Conservation (phyloP, 1,140 invertebrate genomes). For the Theocolax elegans region DNA sequence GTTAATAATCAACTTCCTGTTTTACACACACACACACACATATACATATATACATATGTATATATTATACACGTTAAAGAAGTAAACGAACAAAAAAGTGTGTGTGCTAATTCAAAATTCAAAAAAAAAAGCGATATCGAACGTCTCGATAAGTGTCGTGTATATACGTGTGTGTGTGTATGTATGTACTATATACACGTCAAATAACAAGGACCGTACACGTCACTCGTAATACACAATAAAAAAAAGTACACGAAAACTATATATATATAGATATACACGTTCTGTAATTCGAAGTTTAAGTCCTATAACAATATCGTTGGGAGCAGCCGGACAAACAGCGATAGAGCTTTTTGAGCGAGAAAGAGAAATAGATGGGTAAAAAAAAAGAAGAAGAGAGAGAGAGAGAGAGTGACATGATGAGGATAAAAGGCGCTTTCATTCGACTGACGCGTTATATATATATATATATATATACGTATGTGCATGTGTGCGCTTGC, state of each 20-base stretch:
- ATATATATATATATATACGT: not conserved
- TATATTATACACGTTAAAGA: no score
- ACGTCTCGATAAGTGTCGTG: no score
- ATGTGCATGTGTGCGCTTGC: not conserved
- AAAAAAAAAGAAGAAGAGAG: not conserved
- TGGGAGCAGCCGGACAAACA: not conserved
- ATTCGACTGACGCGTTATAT: slow-evolving; percentile 26
- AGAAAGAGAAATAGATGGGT: slow-evolving; percentile 1
- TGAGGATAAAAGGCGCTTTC: slow-evolving; percentile 39
- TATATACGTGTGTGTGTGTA: no score
- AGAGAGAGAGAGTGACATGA: slow-evolving; percentile 24
- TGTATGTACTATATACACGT: no score
- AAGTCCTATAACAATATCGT: slow-evolving; percentile 18
- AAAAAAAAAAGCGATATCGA: no score
- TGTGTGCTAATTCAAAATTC: no score
- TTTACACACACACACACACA: no score
- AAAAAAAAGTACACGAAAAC: not conserved
- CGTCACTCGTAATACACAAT: slow-evolving; percentile 23
- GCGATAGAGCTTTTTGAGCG: no score
- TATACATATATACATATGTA: no score
- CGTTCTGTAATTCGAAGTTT: not conserved
- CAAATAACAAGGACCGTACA: no score
- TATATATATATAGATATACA: not conserved
- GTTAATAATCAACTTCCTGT: no score
- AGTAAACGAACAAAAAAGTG: no score